Percentiles rank a stretch among this genome's conserved stretches.
These are phyloP conservation scores for Acrobasis suavella DNA, from an alignment of 2,888 invertebrate genomes.

Conservation along the genomic window DNA sequence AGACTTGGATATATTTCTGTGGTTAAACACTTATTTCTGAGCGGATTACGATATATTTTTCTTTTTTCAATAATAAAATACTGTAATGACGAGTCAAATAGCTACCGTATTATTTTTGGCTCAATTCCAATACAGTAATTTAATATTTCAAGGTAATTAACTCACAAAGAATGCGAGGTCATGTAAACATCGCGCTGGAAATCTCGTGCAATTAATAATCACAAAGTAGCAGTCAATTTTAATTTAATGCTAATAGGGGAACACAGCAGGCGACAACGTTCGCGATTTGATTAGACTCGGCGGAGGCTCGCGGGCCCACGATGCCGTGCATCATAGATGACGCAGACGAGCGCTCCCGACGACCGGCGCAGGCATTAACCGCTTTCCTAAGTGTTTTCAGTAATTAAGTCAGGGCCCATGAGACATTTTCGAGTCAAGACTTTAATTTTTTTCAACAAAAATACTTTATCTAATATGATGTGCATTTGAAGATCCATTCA, in stretches of 20 bases:
- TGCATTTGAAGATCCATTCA: no score
- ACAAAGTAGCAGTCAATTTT: neutral
- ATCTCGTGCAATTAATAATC: neutral
- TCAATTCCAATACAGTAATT: no score
- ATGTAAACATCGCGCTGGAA: neutral
- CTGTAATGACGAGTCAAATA: no score
- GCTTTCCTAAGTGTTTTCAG: neutral
- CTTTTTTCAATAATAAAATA: no score
- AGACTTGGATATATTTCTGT: no score
- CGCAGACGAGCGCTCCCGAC: neutral
- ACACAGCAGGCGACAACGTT: neutral
- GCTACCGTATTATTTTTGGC: no score
- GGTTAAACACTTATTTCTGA: no score
- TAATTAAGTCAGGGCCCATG: no score
- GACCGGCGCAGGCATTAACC: neutral
- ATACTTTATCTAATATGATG: no score
- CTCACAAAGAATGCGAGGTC: neutral
- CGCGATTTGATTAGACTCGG: neutral
- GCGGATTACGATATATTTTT: no score
- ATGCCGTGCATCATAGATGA: neutral
- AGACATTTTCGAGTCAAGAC: no score
- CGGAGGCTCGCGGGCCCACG: neutral
- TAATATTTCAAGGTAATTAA: neutral
- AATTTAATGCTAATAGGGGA: neutral
- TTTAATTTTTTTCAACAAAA: no score